Evolutionary conservation across 1,140 invertebrate genomes (phyloP).

Genomic region (Paracyclopina nana): DNA sequence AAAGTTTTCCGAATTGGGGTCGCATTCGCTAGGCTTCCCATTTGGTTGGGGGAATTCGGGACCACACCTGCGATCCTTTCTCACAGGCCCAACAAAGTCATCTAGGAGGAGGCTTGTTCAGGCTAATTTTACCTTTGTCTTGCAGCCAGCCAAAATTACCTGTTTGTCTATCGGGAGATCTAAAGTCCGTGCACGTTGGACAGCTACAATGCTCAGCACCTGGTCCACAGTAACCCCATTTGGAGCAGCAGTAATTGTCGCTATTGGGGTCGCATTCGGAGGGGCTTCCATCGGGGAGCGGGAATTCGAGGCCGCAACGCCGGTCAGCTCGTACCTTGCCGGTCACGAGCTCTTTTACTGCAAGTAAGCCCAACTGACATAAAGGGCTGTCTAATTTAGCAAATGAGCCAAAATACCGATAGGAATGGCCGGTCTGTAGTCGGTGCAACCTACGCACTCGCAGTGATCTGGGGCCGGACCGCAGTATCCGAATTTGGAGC

Average conservation of each 20-base stretch:
- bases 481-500: constrained; percentile 21
- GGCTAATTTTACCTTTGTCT: too few relatives aligned
- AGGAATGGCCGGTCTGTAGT: constrained; percentile 18
- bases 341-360: not conserved
- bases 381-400: too few relatives aligned
- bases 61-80: constrained; percentile 20
- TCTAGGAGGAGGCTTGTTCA: too few relatives aligned
- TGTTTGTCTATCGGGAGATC: not conserved
- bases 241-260: constrained; percentile 20
- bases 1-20: constrained; percentile 19
- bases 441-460: constrained; percentile 19
- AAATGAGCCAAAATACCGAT: too few relatives aligned
- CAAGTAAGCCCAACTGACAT: too few relatives aligned
- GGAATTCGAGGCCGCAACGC: constrained; percentile 19
- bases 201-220: constrained; percentile 14
- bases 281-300: constrained; percentile 16
- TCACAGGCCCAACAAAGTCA: constrained; percentile 16
- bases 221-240: constrained; percentile 22
- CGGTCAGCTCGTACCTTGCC: constrained; percentile 17
- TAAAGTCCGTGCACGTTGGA: not conserved
- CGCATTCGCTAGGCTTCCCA: constrained; percentile 18
- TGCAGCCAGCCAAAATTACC: too few relatives aligned
- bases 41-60: constrained; percentile 17
- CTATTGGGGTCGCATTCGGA: constrained; percentile 20
- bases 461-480: constrained; percentile 21